A percentile compares a stretch with the other conserved stretches of the same genome.
Evolutionary conservation across 2,113 vertebrate species (phyloP).

Genomic region (Elephantulus edwardii): DNA sequence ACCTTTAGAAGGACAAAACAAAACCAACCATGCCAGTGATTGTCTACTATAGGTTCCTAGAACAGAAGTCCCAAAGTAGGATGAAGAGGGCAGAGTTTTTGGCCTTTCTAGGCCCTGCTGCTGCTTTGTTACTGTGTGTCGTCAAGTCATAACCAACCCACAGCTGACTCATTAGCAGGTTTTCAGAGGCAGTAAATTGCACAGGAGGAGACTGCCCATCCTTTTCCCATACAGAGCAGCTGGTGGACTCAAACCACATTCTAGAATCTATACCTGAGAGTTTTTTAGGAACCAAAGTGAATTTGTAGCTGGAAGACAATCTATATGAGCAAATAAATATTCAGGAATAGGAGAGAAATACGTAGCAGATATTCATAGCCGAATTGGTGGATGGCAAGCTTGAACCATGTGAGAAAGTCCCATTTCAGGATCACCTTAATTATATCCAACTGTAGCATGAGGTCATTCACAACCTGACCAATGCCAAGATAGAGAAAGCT

Average conservation of each 20-base stretch:
- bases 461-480: neutral
- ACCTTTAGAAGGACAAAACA: neutral
- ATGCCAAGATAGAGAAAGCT: conserved; percentile 27
- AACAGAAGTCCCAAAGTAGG: neutral
- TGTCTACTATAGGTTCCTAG: neutral
- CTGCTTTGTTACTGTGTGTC: too few species aligned
- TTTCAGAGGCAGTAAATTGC: too few species aligned
- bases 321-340: neutral
- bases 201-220: too few species aligned
- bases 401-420: neutral
- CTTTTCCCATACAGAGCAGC: too few species aligned
- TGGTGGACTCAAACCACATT: too few species aligned
- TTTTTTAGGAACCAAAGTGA: neutral
- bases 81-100: neutral
- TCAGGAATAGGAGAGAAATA: conserved; percentile 1
- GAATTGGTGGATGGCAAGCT: neutral
- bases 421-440: neutral
- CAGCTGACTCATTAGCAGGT: too few species aligned
- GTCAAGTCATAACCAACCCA: too few species aligned
- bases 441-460: neutral
- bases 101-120: neutral
- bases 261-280: neutral
- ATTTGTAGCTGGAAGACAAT: neutral
- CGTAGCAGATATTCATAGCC: neutral
- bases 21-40: too few species aligned